These are phyloP conservation scores for Echeneis naucrates DNA, from an alignment of 2,797 vertebrate species.

Conservation along the genomic window DNA sequence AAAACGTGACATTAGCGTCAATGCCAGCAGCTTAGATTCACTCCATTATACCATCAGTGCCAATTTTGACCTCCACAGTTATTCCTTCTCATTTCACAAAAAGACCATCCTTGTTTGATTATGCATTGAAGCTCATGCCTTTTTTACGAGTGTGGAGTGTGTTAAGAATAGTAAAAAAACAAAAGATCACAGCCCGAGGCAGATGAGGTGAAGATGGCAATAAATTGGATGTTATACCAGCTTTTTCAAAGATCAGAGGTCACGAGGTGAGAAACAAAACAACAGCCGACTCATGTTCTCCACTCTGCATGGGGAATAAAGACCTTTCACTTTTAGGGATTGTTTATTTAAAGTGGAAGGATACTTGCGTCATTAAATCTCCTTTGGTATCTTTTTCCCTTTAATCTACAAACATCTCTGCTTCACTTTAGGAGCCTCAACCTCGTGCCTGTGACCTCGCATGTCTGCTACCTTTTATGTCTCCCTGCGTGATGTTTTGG, in stretches of 20 bases:
- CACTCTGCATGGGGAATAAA: neutral
- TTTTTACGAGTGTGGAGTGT: too few relatives aligned
- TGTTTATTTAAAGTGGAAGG: neutral
- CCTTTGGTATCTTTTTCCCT: neutral
- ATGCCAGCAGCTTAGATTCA: neutral
- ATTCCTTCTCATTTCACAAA: neutral
- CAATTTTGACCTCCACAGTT: neutral
- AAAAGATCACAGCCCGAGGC: neutral
- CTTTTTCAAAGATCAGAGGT: neutral
- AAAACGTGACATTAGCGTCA: neutral
- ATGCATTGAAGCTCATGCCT: conserved; percentile 26
- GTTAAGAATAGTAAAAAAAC: conserved; percentile 7
- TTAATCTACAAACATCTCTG: neutral
- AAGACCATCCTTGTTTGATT: conserved; percentile 6
- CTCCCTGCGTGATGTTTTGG: neutral
- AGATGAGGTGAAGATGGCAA: neutral
- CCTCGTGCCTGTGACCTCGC: neutral
- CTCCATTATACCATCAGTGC: neutral
- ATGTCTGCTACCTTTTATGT: neutral
- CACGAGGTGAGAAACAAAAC: neutral
- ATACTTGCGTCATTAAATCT: neutral
- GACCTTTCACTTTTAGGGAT: neutral
- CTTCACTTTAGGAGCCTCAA: neutral
- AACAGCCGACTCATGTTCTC: neutral
- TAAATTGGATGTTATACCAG: neutral